These are phyloP conservation scores for Cygnus atratus DNA, from an alignment of 2,113 vertebrate genomes.

Conservation along the genomic window DNA sequence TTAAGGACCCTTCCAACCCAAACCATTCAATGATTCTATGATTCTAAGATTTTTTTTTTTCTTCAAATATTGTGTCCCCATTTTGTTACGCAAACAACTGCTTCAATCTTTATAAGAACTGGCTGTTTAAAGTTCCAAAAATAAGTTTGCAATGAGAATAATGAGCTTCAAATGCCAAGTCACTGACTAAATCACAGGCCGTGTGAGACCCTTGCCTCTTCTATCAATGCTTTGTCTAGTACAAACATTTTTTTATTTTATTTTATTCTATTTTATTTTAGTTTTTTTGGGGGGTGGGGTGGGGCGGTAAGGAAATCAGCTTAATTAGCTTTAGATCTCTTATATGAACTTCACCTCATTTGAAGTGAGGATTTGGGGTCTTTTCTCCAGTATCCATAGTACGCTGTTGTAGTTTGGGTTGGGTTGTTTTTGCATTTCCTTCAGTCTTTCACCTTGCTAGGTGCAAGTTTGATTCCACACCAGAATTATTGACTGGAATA, in stretches of 20 bases:
- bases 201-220: background rate
- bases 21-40: no score
- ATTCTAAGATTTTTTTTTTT: background rate
- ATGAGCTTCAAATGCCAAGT: background rate
- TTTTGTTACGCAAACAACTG: background rate
- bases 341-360: background rate
- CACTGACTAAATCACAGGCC: background rate
- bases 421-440: background rate
- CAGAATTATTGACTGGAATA: background rate
- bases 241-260: background rate
- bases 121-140: background rate
- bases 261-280: no score
- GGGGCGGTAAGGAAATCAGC: no score
- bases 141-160: background rate
- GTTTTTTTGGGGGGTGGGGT: no score
- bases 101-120: background rate
- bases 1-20: no score
- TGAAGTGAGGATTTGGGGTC: background rate
- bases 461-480: background rate
- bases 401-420: background rate
- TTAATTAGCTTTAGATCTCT: background rate
- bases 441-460: background rate
- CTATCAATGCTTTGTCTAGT: background rate
- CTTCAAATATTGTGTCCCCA: background rate
- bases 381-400: background rate